A percentile compares a stretch with the other conserved stretches of the same genome.
Conservation (phyloP, 2,888 invertebrate genomes). For the Adineta ricciae region DNA sequence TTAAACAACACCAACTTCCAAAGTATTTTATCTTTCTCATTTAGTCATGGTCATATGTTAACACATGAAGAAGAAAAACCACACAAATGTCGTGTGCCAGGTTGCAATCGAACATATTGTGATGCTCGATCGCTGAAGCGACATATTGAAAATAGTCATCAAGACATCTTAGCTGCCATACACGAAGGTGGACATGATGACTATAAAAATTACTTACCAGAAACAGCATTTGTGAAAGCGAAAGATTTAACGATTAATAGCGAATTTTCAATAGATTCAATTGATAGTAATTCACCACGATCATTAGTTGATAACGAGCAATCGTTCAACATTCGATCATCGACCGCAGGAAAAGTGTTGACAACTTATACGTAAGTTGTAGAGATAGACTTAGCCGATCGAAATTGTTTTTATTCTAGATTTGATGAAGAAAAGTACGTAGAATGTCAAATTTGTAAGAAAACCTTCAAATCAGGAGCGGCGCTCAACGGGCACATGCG, state of each 20-base stretch:
- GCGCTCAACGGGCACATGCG: slow-evolving; percentile 96
- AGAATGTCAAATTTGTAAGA: slow-evolving; percentile 84
- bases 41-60: slow-evolving; percentile 75
- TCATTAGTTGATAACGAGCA: background rate
- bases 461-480: slow-evolving; percentile 91
- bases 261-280: background rate
- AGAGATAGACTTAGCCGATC: background rate
- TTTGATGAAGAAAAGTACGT: slow-evolving; percentile 58
- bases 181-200: slow-evolving; percentile 8
- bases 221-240: slow-evolving; percentile 2
- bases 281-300: background rate
- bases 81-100: slow-evolving; percentile 87
- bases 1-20: background rate
- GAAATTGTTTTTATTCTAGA: slow-evolving; percentile 20
- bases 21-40: background rate
- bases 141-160: slow-evolving; percentile 87
- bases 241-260: background rate
- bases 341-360: background rate
- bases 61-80: slow-evolving; percentile 95
- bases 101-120: slow-evolving; percentile 93
- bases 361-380: background rate
- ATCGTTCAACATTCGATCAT: background rate
- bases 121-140: slow-evolving; percentile 83
- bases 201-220: background rate
- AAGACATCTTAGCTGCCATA: slow-evolving; percentile 31